A percentile compares a stretch with the other conserved stretches of the same genome.
Conservation (phyloP, 2,113 vertebrate genomes). For the Eretmodus cyanostictus region DNA sequence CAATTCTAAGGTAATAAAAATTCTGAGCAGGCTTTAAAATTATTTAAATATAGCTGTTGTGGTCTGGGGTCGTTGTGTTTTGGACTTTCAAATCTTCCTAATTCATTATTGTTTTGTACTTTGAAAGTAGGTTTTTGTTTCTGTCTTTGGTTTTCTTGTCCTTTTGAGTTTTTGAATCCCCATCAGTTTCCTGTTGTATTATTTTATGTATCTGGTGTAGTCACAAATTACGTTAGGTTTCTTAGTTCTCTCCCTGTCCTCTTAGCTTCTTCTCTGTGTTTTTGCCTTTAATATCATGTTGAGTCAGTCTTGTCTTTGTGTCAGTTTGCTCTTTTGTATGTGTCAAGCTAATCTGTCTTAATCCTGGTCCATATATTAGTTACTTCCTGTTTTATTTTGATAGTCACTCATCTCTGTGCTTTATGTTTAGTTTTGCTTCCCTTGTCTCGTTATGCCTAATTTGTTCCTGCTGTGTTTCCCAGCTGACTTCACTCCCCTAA, state of each 20-base stretch:
- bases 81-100: fast-evolving
- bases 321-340: neutral
- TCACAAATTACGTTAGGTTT: neutral
- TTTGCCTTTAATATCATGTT: neutral
- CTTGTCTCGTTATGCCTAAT: fast-evolving
- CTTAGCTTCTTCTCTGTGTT: neutral
- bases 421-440: neutral
- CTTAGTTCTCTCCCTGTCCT: neutral
- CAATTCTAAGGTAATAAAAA: neutral
- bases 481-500: neutral
- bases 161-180: neutral
- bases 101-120: neutral
- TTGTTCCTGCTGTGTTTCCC: neutral
- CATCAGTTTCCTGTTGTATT: neutral
- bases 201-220: neutral
- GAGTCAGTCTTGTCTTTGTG: neutral
- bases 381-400: neutral
- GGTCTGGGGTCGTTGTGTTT: neutral
- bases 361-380: neutral
- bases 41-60: neutral
- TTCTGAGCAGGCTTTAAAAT: neutral
- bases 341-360: neutral
- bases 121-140: neutral
- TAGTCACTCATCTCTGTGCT: neutral
- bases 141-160: neutral